Conservation (phyloP, 2,888 invertebrate species). For the Amiota communis region DNA sequence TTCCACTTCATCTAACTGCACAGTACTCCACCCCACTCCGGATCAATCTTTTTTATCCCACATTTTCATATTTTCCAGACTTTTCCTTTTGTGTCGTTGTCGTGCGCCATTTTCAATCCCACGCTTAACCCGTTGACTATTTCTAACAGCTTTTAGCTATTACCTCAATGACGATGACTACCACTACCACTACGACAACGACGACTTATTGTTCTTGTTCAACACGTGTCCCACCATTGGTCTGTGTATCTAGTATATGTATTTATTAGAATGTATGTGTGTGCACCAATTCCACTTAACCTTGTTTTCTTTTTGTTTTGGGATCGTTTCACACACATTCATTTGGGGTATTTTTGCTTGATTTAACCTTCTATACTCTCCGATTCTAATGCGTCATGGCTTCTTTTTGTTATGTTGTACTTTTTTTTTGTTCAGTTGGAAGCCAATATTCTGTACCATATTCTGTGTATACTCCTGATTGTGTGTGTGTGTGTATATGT, state of each 20-base stretch:
- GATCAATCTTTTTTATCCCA: too few relatives aligned
- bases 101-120: not conserved
- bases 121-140: not conserved
- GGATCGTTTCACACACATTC: not conserved
- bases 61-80: too few relatives aligned
- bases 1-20: too few relatives aligned
- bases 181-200: too few relatives aligned
- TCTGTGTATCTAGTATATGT: not conserved
- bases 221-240: constrained; percentile 8
- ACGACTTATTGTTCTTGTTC: constrained; percentile 4
- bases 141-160: constrained; percentile 13
- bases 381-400: not conserved
- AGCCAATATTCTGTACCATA: not conserved
- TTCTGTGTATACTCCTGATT: not conserved
- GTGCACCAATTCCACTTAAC: constrained; percentile 14
- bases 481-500: not conserved
- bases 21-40: too few relatives aligned
- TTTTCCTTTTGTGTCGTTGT: too few relatives aligned
- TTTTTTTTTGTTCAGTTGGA: not conserved
- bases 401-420: not conserved
- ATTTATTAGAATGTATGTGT: not conserved
- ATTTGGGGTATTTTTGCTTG: not conserved
- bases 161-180: not conserved
- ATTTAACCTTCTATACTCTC: not conserved
- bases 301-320: not conserved